These are phyloP conservation scores for Mesoclemmys tuberculata DNA, from an alignment of 2,113 vertebrate genomes.

Conservation along the genomic window DNA sequence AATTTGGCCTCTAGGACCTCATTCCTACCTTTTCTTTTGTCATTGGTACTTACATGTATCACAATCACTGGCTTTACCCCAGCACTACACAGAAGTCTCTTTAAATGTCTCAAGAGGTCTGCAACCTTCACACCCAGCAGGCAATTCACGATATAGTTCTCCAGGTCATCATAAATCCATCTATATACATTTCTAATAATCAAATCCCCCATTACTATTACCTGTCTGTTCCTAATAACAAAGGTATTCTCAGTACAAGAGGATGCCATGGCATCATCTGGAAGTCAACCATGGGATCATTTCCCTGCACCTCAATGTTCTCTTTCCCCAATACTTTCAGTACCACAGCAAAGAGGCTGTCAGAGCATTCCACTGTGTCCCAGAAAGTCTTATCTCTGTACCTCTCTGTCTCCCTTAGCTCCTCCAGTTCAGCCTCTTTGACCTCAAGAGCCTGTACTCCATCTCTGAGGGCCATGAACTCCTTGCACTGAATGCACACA, in stretches of 20 bases:
- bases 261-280: not conserved
- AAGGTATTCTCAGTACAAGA: not conserved
- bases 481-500: not conserved
- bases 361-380: not conserved
- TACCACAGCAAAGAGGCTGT: not conserved
- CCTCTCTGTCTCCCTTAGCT: not conserved
- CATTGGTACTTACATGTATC: not conserved
- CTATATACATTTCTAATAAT: not conserved
- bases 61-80: not conserved
- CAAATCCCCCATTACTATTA: not conserved
- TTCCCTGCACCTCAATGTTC: not conserved
- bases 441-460: too few species aligned
- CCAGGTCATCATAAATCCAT: not conserved
- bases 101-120: not conserved
- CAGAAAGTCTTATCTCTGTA: not conserved
- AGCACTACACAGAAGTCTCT: not conserved
- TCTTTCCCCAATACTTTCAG: not conserved
- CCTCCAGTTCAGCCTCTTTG: too few species aligned
- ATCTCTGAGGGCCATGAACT: not conserved
- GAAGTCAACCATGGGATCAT: not conserved
- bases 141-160: not conserved
- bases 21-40: not conserved
- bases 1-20: not conserved
- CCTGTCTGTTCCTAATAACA: not conserved
- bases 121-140: not conserved